phyloP scores from a whole-genome alignment of 2,113 vertebrate genomes.

The Pterocles gutturalis region DNA sequence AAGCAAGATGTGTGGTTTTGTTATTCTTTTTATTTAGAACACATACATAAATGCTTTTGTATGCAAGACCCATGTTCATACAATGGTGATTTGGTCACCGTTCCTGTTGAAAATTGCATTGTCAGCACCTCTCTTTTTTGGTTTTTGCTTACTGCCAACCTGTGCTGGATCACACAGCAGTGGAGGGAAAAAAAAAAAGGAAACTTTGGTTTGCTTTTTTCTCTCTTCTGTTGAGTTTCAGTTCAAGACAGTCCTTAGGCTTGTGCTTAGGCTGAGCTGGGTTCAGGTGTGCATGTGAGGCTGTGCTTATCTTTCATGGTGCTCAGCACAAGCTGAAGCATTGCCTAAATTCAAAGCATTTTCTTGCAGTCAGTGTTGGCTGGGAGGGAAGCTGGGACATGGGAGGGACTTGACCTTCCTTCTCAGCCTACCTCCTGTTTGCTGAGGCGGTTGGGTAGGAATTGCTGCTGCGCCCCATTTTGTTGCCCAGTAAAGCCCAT shows the following conservation, averaged over 20 bases:
- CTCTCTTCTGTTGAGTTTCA: neutral
- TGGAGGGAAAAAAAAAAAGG: neutral
- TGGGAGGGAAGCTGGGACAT: neutral
- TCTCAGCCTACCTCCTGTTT: neutral
- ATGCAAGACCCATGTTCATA: neutral
- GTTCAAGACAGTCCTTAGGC: neutral
- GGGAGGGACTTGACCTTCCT: neutral
- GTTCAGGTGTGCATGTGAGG: fast-evolving
- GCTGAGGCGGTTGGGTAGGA: neutral
- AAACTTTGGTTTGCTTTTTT: neutral
- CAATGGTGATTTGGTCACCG: neutral
- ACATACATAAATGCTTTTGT: neutral
- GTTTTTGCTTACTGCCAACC: neutral
- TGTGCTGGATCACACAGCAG: neutral
- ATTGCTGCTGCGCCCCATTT: neutral
- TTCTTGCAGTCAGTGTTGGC: neutral
- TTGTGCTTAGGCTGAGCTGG: neutral
- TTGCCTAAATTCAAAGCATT: fast-evolving
- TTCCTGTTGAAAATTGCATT: neutral
- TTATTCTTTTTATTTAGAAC: neutral
- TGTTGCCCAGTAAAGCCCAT: neutral
- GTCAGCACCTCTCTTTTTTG: neutral
- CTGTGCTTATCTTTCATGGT: neutral
- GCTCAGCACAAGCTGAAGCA: neutral
- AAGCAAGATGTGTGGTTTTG: neutral